phyloP scores from a whole-genome alignment of 2,888 invertebrate genomes.

The Byasa hedistus region DNA sequence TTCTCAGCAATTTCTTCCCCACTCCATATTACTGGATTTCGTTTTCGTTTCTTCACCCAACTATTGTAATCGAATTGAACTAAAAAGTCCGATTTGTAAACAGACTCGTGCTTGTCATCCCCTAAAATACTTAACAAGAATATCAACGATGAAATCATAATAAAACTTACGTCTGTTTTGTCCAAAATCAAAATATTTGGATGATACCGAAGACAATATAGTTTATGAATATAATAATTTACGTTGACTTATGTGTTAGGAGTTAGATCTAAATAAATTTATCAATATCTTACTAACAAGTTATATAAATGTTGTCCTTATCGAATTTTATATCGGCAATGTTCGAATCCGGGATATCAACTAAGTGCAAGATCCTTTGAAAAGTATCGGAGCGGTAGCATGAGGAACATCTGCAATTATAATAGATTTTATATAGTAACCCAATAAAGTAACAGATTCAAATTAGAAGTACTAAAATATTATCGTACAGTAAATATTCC shows the following conservation, averaged over 20 bases:
- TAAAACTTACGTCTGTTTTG: not conserved
- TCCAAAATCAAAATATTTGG: no score
- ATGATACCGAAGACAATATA: no score
- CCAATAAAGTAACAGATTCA: no score
- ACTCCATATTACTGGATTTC: slow-evolving; percentile 70
- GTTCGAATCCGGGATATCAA: slow-evolving; percentile 75
- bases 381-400: slow-evolving; percentile 81
- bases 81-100: slow-evolving; percentile 72
- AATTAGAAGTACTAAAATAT: no score
- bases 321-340: slow-evolving; percentile 52
- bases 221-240: no score
- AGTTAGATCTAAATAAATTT: not conserved
- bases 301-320: slow-evolving; percentile 58
- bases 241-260: not conserved
- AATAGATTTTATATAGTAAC: not conserved
- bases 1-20: slow-evolving; percentile 60
- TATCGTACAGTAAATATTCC: no score
- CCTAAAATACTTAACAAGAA: slow-evolving; percentile 57
- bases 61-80: slow-evolving; percentile 52
- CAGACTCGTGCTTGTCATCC: slow-evolving; percentile 80
- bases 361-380: slow-evolving; percentile 80
- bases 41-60: slow-evolving; percentile 54
- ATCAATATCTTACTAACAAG: slow-evolving; percentile 70
- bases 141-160: not conserved
- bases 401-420: slow-evolving; percentile 68